Evolutionary conservation across 2,888 invertebrate species (phyloP).

Genomic region (Tipula vernalis): DNA sequence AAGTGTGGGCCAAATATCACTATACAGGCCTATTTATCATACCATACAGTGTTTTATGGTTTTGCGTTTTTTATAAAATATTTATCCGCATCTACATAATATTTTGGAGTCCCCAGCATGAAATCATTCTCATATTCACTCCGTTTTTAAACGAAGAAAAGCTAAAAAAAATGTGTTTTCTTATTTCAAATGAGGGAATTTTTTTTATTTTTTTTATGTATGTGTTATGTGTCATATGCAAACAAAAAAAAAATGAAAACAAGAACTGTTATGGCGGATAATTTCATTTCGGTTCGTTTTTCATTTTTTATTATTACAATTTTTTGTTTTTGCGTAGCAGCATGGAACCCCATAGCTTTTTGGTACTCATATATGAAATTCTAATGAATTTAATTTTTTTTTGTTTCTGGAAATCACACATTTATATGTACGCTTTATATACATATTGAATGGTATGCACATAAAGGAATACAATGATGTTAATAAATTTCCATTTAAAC

Average conservation of each 20-base stretch:
- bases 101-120: neutral
- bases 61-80: neutral
- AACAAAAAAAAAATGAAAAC: neutral
- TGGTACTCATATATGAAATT: neutral
- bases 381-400: neutral
- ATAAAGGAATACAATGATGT: neutral
- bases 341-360: neutral
- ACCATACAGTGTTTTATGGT: neutral
- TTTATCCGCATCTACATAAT: neutral
- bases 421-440: neutral
- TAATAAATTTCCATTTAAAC: neutral
- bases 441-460: neutral
- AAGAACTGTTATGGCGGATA: neutral
- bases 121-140: neutral
- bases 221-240: neutral
- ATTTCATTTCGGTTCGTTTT: neutral
- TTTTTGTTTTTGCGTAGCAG: neutral
- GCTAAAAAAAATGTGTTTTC: neutral
- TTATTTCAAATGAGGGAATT: neutral
- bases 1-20: neutral
- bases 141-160: neutral
- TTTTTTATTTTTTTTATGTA: neutral
- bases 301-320: neutral
- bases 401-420: neutral
- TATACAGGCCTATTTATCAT: neutral